These are phyloP conservation scores for Tribolium castaneum DNA, from an alignment of 1,140 invertebrate species.

Conservation along the genomic window DNA sequence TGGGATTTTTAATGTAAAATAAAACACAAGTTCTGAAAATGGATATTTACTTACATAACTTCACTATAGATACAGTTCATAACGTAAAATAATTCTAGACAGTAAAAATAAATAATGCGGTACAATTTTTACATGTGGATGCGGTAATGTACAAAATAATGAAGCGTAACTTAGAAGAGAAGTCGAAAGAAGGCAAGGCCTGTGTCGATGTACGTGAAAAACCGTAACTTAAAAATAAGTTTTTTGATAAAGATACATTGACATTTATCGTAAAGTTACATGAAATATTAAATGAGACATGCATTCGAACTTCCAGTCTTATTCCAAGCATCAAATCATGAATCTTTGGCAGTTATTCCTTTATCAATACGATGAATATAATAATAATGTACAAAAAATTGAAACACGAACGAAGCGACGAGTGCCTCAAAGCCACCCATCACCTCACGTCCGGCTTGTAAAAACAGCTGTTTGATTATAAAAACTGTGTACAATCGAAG, in stretches of 20 bases:
- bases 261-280: conserved; percentile 45
- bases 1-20: too few species aligned
- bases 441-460: too few species aligned
- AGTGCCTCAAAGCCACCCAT: conserved; percentile 7
- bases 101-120: conserved; percentile 35
- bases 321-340: conserved; percentile 40
- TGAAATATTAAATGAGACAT: conserved; percentile 35
- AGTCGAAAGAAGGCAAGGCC: conserved; percentile 35
- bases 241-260: conserved; percentile 37
- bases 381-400: conserved; percentile 46
- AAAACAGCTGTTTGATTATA: conserved; percentile 35
- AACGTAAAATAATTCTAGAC: conserved; percentile 28
- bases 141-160: conserved; percentile 16
- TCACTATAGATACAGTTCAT: conserved; percentile 33
- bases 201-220: conserved; percentile 44
- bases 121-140: conserved; percentile 23
- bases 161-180: conserved; percentile 1
- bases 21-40: conserved; percentile 8
- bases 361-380: conserved; percentile 43
- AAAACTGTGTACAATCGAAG: conserved; percentile 36
- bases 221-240: not conserved
- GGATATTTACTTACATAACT: conserved; percentile 39
- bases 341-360: conserved; percentile 53
- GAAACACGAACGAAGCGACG: not conserved
- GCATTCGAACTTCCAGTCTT: conserved; percentile 33